Percentiles rank a stretch among this genome's conserved stretches.
These are phyloP conservation scores for Cossypha niveicapilla DNA, from an alignment of 2,797 vertebrate genomes.

Conservation along the genomic window DNA sequence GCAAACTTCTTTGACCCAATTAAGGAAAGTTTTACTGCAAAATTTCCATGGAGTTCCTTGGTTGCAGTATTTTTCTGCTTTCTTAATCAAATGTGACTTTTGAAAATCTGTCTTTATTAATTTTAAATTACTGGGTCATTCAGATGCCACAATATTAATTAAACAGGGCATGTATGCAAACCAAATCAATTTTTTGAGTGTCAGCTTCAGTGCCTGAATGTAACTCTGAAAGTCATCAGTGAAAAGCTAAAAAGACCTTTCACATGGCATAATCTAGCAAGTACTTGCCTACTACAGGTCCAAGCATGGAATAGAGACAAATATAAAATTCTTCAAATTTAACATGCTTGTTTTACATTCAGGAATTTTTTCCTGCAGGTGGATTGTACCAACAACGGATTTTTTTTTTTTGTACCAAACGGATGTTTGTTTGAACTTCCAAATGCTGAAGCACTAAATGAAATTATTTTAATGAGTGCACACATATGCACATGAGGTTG, in stretches of 20 bases:
- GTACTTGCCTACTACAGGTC: too few relatives aligned
- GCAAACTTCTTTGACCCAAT: not conserved
- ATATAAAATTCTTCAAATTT: not conserved
- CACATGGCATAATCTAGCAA: not conserved
- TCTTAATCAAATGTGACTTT: not conserved
- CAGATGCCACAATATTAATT: not conserved
- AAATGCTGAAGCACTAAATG: not conserved
- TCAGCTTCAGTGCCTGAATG: not conserved
- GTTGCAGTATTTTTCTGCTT: not conserved
- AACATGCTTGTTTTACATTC: not conserved
- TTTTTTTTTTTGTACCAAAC: too few relatives aligned
- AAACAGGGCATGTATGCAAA: not conserved
- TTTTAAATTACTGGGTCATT: not conserved
- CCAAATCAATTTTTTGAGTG: not conserved
- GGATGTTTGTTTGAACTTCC: not conserved
- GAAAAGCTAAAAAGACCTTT: not conserved
- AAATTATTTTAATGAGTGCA: not conserved
- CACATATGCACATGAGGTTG: rapidly evolving
- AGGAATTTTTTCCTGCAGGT: not conserved
- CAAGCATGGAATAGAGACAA: not conserved
- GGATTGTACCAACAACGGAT: not conserved
- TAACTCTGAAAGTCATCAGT: not conserved
- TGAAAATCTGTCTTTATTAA: not conserved
- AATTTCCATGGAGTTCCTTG: not conserved
- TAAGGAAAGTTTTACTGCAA: not conserved